Conservation (phyloP, 1,140 invertebrate species). For the Paralvinella palmiformis region DNA sequence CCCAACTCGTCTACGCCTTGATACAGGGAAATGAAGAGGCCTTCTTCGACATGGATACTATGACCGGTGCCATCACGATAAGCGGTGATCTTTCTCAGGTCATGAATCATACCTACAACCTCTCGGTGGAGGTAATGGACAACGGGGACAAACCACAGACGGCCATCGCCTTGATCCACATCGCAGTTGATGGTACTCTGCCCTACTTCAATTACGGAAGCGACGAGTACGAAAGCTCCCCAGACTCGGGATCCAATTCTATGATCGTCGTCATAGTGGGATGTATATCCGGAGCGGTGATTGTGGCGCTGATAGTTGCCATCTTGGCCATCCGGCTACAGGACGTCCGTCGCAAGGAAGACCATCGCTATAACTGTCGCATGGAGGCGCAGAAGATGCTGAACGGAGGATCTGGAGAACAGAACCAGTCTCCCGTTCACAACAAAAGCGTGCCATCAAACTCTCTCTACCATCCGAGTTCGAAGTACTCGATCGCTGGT, state of each 20-base stretch:
- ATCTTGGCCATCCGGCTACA: conserved; percentile 12
- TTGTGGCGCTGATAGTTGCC: conserved; percentile 10
- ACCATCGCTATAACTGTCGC: conserved; percentile 8
- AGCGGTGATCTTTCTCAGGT: neutral
- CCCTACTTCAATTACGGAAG: neutral
- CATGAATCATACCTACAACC: conserved; percentile 56
- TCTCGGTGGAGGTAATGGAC: conserved; percentile 66
- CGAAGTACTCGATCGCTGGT: too few species aligned
- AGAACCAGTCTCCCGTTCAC: too few species aligned
- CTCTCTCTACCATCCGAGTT: too few species aligned
- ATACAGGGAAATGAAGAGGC: neutral
- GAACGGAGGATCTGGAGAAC: too few species aligned
- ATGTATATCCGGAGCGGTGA: neutral
- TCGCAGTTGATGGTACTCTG: conserved; percentile 7
- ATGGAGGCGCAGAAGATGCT: neutral
- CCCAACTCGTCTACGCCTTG: neutral
- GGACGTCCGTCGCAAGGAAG: neutral
- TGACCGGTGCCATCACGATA: neutral
- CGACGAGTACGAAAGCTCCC: too few species aligned
- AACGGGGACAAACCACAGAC: conserved; percentile 75
- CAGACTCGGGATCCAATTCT: conserved; percentile 1
- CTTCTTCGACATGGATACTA: conserved; percentile 4
- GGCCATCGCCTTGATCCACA: conserved; percentile 57
- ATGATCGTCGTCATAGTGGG: conserved; percentile 12
- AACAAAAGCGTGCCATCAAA: too few species aligned